phyloP scores from a whole-genome alignment of 2,797 vertebrate species.

The Parauchenoglanis ngamensis region DNA sequence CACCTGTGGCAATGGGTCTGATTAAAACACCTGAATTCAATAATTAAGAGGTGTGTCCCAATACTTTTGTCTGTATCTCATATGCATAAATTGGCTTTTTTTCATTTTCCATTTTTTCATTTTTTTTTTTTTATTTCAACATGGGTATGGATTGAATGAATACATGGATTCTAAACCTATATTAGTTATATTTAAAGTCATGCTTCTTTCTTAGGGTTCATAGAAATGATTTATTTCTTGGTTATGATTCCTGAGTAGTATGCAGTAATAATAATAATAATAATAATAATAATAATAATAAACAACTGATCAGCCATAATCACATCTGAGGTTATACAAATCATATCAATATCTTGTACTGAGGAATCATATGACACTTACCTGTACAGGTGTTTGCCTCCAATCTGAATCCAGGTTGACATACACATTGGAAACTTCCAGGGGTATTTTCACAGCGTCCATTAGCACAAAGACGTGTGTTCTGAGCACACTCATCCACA shows the following conservation, averaged over 20 bases:
- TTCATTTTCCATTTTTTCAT: background rate
- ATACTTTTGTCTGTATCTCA: too few species aligned
- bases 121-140: background rate
- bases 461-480: conserved; percentile 69
- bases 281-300: background rate
- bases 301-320: background rate
- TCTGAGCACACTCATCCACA: conserved; percentile 78
- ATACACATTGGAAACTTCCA: conserved; percentile 81
- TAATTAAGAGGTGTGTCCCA: too few species aligned
- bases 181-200: background rate
- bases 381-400: conserved; percentile 69
- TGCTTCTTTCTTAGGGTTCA: background rate
- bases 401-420: conserved; percentile 76
- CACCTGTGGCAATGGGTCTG: too few species aligned
- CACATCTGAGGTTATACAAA: background rate
- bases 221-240: background rate
- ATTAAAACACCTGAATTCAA: too few species aligned
- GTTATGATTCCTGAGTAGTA: background rate
- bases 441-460: conserved; percentile 82
- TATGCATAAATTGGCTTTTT: background rate
- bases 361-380: conserved; percentile 34
- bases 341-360: background rate
- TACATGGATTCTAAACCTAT: background rate
- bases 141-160: background rate
- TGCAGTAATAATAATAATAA: background rate